A percentile compares a stretch with the other conserved stretches of the same genome.
phyloP scores from a whole-genome alignment of 2,797 vertebrate species.

The Peromyscus attwateri region DNA sequence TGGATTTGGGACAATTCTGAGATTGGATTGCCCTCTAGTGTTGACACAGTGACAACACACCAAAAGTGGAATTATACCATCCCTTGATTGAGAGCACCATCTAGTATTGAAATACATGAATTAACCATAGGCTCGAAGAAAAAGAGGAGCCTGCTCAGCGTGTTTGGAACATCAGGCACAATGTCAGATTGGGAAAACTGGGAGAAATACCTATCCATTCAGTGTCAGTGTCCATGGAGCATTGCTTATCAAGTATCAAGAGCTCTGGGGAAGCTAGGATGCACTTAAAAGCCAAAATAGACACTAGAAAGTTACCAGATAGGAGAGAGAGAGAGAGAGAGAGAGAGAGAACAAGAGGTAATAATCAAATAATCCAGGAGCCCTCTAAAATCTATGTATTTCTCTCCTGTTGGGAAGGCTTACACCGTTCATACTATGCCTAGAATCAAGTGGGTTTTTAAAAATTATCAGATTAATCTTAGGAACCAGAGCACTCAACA shows the following conservation, averaged over 20 bases:
- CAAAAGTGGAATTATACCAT: not conserved
- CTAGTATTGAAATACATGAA: not conserved
- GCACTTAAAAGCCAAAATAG: not conserved
- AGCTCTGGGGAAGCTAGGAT: not conserved
- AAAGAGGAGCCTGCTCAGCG: not conserved
- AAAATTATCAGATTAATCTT: not conserved
- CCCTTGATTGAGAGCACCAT: not conserved
- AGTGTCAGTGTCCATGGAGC: too few species aligned
- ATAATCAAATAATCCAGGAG: not conserved
- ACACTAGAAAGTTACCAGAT: not conserved
- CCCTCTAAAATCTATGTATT: not conserved
- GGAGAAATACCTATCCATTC: not conserved
- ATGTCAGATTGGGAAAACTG: not conserved
- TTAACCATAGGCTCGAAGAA: not conserved
- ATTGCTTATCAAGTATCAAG: not conserved
- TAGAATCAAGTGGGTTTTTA: not conserved
- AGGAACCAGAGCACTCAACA: not conserved
- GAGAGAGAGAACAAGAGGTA: not conserved
- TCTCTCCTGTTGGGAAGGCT: not conserved
- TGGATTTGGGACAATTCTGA: not conserved
- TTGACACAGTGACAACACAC: not conserved
- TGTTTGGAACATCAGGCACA: not conserved
- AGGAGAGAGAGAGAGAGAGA: not conserved
- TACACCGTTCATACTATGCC: not conserved
- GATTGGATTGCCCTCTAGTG: not conserved